Base-by-base conservation (phyloP, 1,140 invertebrate species). In the Drosophila ironensis region DNA sequence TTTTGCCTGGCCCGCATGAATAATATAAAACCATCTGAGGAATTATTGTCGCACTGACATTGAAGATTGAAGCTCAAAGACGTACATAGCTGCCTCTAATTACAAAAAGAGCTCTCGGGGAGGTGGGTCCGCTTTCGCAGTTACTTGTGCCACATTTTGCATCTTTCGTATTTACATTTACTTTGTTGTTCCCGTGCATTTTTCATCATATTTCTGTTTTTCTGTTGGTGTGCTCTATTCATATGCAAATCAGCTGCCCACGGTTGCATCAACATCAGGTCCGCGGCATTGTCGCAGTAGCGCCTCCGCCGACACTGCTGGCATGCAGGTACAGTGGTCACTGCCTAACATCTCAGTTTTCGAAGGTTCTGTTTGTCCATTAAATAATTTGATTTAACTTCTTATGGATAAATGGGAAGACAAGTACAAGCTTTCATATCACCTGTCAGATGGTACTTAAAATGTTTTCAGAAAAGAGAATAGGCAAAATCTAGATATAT, bases 1-100 rank as follows among this genome's bases (percentile, higher is more conserved):
- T 56, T n/a, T n/a, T n/a, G n/a, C n/a, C n/a, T n/a, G n/a, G 66
- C 33, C 54, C 53, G 56, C 57, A 77, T 59, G 73, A 61, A 73
- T 61, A 70, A n/a, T n/a, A n/a, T n/a, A n/a, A n/a, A 60, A 53
- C 72, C 59, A 72, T 78, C 67, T 77, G 69, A 61, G 78, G 84
- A 82, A 82, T 84, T 82, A 82, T 84, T 82, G 80, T 78, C 64
- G 73, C 80, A 71, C 69, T 82, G 78, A 82, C 78, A 82, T 82
- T 82, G 78, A 84, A 51, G 48, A 82, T 82, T 84, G 78, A 84
- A 51, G 48, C 45, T 64, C 48, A 72, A 69, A 52, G 45, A 41
- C 47, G 51, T n/a, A 33, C 59, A 48, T 40, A n/a, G 30, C 30
- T 67, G 76, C 69, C 57, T 82, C 63, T 82, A 82, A 84, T 82